phyloP scores from a whole-genome alignment of 1,140 invertebrate species.

The Catajapyx aquilonaris region DNA sequence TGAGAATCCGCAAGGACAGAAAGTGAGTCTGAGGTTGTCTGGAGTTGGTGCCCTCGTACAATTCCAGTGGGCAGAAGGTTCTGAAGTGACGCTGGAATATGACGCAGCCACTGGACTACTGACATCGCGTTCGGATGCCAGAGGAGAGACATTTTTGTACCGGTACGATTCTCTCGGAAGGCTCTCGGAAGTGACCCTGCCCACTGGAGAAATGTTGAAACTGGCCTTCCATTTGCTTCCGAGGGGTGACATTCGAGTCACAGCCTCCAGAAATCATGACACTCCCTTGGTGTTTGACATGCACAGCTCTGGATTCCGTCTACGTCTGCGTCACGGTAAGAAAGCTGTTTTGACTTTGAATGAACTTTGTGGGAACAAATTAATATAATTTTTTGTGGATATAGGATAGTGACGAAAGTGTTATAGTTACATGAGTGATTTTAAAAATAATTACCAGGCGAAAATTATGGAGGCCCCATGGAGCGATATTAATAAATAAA shows the following conservation, averaged over 20 bases:
- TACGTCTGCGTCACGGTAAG: too few relatives aligned
- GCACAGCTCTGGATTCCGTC: too few relatives aligned
- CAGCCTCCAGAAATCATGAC: slow-evolving; percentile 23
- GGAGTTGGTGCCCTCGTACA: slow-evolving; percentile 66
- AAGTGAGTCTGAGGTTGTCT: slow-evolving; percentile 70
- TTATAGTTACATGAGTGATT: too few relatives aligned
- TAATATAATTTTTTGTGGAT: too few relatives aligned
- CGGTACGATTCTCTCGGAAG: slow-evolving; percentile 71
- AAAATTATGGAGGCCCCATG: too few relatives aligned
- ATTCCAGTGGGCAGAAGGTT: slow-evolving; percentile 35
- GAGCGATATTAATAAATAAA: too few relatives aligned
- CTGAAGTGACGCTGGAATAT: slow-evolving; percentile 65
- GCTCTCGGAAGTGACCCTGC: slow-evolving; percentile 59
- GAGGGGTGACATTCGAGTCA: slow-evolving; percentile 48
- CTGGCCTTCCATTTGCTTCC: slow-evolving; percentile 49
- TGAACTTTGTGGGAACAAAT: too few relatives aligned
- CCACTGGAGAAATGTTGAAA: slow-evolving; percentile 68
- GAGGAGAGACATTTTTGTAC: slow-evolving; percentile 49
- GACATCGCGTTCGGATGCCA: slow-evolving; percentile 40
- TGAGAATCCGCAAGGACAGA: slow-evolving; percentile 80
- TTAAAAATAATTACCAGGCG: too few relatives aligned
- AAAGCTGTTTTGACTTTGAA: too few relatives aligned
- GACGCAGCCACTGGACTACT: slow-evolving; percentile 58
- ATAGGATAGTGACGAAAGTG: too few relatives aligned
- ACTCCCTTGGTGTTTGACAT: slow-evolving; percentile 13